phyloP scores from a whole-genome alignment of 2,113 vertebrate species.

The Carassius auratus region DNA sequence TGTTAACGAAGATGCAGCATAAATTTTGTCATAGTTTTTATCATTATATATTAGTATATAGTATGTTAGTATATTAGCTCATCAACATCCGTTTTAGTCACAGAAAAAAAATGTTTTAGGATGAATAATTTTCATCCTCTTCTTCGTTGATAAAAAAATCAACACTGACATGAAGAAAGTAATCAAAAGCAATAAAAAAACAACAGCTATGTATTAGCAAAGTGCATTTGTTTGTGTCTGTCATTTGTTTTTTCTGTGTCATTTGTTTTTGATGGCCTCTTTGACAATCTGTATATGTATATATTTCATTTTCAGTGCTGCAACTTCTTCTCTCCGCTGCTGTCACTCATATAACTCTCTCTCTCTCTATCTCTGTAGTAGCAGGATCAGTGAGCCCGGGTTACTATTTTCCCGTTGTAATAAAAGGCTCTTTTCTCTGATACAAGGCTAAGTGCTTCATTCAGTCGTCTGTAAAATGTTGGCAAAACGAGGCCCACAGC shows the following conservation, averaged over 20 bases:
- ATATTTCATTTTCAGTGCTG: background rate
- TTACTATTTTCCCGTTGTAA: conserved; percentile 82
- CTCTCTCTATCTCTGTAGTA: conserved; percentile 48
- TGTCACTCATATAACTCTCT: background rate
- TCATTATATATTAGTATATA: too few species aligned
- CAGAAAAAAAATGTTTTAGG: too few species aligned
- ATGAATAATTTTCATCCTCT: too few species aligned
- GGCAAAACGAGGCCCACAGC: conserved; percentile 72
- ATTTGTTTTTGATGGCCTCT: background rate
- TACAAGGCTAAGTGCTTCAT: conserved; percentile 80
- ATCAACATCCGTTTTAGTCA: too few species aligned
- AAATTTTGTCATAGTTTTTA: too few species aligned
- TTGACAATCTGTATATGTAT: background rate
- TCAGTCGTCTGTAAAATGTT: conserved; percentile 76
- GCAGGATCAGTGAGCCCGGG: conserved; percentile 72
- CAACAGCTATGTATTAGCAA: too few species aligned
- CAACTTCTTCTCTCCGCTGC: background rate
- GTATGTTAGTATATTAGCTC: too few species aligned
- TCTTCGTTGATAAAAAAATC: too few species aligned
- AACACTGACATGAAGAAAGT: too few species aligned
- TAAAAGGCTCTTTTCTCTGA: conserved; percentile 77
- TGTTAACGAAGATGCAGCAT: too few species aligned
- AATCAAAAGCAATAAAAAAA: too few species aligned
- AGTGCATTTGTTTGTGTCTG: conserved; percentile 1
- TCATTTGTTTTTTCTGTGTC: background rate